These are phyloP conservation scores for Spodoptera frugiperda DNA, from an alignment of 1,140 invertebrate genomes.

Conservation along the genomic window DNA sequence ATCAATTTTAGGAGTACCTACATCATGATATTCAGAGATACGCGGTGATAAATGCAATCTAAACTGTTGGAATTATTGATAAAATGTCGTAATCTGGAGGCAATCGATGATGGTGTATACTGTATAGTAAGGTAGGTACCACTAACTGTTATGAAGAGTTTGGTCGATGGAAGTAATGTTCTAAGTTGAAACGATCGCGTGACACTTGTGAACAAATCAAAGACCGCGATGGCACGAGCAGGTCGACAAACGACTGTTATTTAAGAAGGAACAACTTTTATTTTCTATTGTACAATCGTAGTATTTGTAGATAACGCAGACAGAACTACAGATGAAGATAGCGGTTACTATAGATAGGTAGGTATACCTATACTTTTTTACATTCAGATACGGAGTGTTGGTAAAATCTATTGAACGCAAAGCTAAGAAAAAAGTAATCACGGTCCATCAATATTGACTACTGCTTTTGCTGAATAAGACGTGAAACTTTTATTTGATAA, in stretches of 20 bases:
- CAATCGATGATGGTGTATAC: not conserved
- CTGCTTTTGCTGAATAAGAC: too few species aligned
- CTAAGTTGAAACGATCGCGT: slow-evolving; percentile 63
- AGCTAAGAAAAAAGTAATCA: slow-evolving; percentile 4
- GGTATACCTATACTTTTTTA: slow-evolving; percentile 8
- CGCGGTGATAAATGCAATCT: slow-evolving; percentile 1
- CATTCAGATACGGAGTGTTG: slow-evolving; percentile 1
- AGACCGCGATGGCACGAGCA: slow-evolving; percentile 66
- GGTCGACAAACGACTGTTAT: slow-evolving; percentile 58
- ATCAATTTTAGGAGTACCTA: not conserved
- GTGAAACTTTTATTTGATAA: too few species aligned
- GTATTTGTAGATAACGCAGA: too few species aligned
- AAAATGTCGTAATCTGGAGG: slow-evolving; percentile 7
- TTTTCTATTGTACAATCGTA: slow-evolving; percentile 59
- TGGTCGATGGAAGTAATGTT: slow-evolving; percentile 57
- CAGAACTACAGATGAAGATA: slow-evolving; percentile 10
- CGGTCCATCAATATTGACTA: not conserved
- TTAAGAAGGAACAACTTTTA: slow-evolving; percentile 65
- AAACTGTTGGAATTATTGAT: slow-evolving; percentile 10
- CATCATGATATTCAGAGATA: slow-evolving; percentile 14
- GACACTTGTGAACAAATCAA: slow-evolving; percentile 59
- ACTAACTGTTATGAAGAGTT: slow-evolving; percentile 27
- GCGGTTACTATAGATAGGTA: slow-evolving; percentile 5
- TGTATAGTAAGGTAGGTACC: not conserved
- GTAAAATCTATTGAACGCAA: slow-evolving; percentile 22